Conservation (phyloP, 2,797 vertebrate species). For the Okamejei kenojei region DNA sequence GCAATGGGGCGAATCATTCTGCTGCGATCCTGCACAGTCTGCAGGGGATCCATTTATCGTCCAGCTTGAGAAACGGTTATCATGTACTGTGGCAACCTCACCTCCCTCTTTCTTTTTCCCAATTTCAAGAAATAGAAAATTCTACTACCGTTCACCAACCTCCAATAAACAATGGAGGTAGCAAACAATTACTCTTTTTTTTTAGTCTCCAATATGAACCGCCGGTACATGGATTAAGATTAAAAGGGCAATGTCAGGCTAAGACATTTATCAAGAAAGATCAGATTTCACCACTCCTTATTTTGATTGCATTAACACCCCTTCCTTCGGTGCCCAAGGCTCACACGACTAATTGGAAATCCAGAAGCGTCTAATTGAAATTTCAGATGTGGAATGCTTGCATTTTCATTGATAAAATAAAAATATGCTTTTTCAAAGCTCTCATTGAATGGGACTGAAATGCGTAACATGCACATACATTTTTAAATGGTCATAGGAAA, state of each 20-base stretch:
- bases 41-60: conserved; percentile 40
- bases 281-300: not conserved
- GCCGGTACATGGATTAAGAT: not conserved
- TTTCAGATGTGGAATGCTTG: not conserved
- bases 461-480: not conserved
- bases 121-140: not conserved
- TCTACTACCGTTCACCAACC: not conserved
- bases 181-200: not conserved
- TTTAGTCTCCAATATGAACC: not conserved
- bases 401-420: not conserved
- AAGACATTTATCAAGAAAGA: not conserved
- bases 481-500: not conserved
- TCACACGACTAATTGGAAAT: not conserved
- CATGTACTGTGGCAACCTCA: not conserved
- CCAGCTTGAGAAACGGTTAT: not conserved
- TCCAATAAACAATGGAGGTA: not conserved
- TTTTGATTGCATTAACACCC: not conserved
- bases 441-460: not conserved
- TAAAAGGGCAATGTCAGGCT: not conserved
- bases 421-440: not conserved
- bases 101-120: not conserved
- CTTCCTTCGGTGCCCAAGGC: not conserved
- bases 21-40: conserved; percentile 47
- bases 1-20: conserved; percentile 43
- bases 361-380: not conserved